Conservation (phyloP, 2,888 invertebrate genomes). For the Hedya salicella region DNA sequence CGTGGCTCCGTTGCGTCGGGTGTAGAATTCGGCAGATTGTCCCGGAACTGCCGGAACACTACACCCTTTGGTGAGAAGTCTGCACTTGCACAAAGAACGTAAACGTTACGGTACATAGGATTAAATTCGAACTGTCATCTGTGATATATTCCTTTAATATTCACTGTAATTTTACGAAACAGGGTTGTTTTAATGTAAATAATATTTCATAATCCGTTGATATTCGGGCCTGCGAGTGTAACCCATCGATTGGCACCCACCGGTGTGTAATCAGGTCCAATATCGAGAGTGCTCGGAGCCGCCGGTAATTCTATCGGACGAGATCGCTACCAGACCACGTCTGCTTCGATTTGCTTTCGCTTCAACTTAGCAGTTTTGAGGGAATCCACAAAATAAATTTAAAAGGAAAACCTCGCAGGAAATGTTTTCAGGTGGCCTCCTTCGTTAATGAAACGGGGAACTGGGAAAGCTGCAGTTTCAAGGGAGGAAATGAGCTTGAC, state of each 20-base stretch:
- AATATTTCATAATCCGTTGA: neutral
- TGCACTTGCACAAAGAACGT: too few relatives aligned
- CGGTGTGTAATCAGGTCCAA: conserved; percentile 47
- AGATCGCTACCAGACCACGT: conserved; percentile 52
- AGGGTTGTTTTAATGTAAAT: neutral
- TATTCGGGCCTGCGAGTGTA: conserved; percentile 1
- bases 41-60: too few relatives aligned
- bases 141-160: neutral
- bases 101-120: too few relatives aligned
- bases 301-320: conserved; percentile 53
- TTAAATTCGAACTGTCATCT: too few relatives aligned
- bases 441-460: conserved; percentile 37
- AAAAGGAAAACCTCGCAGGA: conserved; percentile 21
- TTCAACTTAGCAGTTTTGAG: conserved; percentile 44
- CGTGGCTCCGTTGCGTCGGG: too few relatives aligned
- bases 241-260: conserved; percentile 12
- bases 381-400: conserved; percentile 25
- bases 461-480: conserved; percentile 27
- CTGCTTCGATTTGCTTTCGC: conserved; percentile 54
- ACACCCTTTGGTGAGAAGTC: too few relatives aligned
- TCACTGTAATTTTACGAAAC: neutral
- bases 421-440: conserved; percentile 35
- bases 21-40: too few relatives aligned
- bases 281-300: conserved; percentile 57
- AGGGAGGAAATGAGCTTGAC: conserved; percentile 22